Base-by-base conservation (phyloP, 2,113 vertebrate species). In the Epinephelus lanceolatus region DNA sequence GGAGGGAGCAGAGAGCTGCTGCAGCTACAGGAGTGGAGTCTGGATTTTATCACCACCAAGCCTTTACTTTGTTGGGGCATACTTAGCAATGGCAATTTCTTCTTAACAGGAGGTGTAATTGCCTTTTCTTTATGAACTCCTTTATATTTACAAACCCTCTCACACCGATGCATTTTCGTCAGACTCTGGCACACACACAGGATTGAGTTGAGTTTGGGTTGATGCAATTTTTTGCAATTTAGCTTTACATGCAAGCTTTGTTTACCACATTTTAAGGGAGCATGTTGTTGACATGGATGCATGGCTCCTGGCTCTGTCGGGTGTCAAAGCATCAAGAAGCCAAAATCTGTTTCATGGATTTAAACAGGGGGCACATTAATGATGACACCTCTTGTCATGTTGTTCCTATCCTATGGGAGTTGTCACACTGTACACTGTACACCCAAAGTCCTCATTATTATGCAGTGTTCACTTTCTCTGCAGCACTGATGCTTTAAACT, bases 21-120 rank as follows among this genome's bases (percentile, higher is more conserved):
- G 77, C 70, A 75, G 81, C 78, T 71, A 74, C 81, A 72, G 81
- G 52, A 86, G 8, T 9, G 12, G 33, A 88, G 68, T 74, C 62
- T 88, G 61, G 42, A 57, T 89, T 89, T 86, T 84, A 86, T 76
- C 19, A 59, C 76, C 84, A 61, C 30, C 63, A 65, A 30, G 17
- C 84, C 84, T 85, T 83, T 75, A 79, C 67, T 77, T 91, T 86
- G 76, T 89, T 86, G 83, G 84, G 80, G 66, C 66, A 78, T 72
- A 81, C 84, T 91, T 79, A 84, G 84, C 77, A 77, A 72, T 76
- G 11, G 63, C 70, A 88, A 78, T 84, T 81, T 88, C 76, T 47
- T 69, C 79, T 82, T 79, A 78, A 83, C n/a, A 1, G 70, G 47
- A 80, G 33, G 60, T 75, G 61, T 88, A 75, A 81, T 85, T 78